Base-by-base conservation (phyloP, 53 echinoderm and acorn worm species). In the Temnopleurus reevesii region DNA sequence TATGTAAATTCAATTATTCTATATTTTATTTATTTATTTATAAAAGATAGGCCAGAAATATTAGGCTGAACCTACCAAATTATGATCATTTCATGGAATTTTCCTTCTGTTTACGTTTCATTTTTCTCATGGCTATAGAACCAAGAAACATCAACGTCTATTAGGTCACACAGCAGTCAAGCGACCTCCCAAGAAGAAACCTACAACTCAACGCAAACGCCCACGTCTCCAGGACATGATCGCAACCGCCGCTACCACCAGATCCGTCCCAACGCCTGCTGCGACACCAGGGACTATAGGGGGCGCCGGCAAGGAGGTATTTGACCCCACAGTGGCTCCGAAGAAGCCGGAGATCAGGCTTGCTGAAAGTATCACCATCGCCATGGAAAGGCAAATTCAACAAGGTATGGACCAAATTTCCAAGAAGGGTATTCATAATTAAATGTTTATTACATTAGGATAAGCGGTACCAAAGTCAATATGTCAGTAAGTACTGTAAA, bases 301-400 rank as follows among this genome's bases (percentile, higher is more conserved):
- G 45, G 46, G 29, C 59, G 4, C 61, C 61, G 45, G 59, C 34
- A 53, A 28, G 46, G 85, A 60, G 61, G 47, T 59, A 46, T 79
- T 77, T 63, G 77, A 54, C 55, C 55, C 51, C 15, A 25, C 64
- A 63, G 33, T 51, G 56, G 71, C 60, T 58, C 45, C 89, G 5
- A 96, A 94, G 90, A 94, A 86, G 44, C 91, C 94, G 36, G 96
- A 96, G 63, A 94, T 96, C 61, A 88, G 89, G 57, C 65, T 96
- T 24, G 91, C 94, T 33, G 96, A 96, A 60, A 91, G 94, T 33
- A 94, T 94, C 58, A 83, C 91, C 21, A 84, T 59, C 38, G 89
- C 93, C 55, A 15, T 94, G 84, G 91, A 89, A 26, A 84, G 86
- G 33, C 94, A 93, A 26, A 83, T 56, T 23, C 87, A 86, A 61